Evolutionary conservation across 2,113 vertebrate genomes (phyloP).

Genomic region (Thryonomys swinderianus): DNA sequence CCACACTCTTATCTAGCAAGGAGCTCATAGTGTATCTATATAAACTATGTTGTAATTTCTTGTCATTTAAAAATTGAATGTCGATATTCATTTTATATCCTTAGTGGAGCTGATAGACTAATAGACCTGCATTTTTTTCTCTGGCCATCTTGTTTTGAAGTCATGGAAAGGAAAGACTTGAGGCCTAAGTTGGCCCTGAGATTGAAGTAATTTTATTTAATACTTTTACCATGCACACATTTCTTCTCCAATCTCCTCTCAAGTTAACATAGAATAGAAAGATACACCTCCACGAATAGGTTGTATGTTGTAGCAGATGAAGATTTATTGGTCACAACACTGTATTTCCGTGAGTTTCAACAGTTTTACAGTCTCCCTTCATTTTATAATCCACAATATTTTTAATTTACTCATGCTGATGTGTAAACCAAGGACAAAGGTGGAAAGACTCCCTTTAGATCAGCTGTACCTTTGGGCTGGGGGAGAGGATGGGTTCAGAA

Average conservation of each 20-base stretch:
- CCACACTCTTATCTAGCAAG: background rate
- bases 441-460: background rate
- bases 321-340: background rate
- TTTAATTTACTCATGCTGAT: background rate
- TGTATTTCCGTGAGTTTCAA: background rate
- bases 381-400: background rate
- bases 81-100: background rate
- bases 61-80: background rate
- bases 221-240: background rate
- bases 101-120: background rate
- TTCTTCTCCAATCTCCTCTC: background rate
- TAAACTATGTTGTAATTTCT: background rate
- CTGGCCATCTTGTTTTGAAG: background rate
- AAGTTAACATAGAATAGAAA: background rate
- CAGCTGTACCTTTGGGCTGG: background rate
- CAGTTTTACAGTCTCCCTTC: background rate
- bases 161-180: background rate
- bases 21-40: background rate
- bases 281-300: background rate
- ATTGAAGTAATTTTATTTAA: background rate
- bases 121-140: background rate
- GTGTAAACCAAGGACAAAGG: background rate
- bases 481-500: background rate
- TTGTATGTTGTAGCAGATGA: background rate
- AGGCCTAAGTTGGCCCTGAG: background rate